Evolutionary conservation across 2,113 vertebrate species (phyloP).

Genomic region (Hydrochoerus hydrochaeris): DNA sequence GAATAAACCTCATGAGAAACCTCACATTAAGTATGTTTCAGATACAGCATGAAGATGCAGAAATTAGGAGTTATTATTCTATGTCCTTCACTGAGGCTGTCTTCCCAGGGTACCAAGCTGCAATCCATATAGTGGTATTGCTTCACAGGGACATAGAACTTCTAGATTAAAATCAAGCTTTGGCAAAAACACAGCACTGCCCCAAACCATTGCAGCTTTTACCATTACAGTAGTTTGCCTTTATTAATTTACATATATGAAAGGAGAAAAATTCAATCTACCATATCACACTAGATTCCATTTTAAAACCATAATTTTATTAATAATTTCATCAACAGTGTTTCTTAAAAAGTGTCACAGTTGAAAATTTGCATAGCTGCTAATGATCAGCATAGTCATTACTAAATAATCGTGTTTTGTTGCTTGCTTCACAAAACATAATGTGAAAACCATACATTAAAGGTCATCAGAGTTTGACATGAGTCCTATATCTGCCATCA

Average conservation of each 20-base stretch:
- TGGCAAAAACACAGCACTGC: neutral
- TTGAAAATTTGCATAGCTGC: neutral
- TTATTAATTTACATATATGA: constrained; percentile 21
- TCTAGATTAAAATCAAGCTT: constrained; percentile 9
- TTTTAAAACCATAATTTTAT: constrained; percentile 23
- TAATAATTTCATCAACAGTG: neutral
- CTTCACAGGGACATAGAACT: neutral
- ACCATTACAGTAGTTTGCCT: neutral
- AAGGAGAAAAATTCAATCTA: neutral
- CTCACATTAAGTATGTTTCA: constrained; percentile 41
- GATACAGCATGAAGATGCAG: constrained; percentile 33
- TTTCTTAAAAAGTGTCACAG: neutral
- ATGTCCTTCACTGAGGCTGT: constrained; percentile 5
- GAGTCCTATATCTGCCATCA: neutral
- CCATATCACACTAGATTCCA: neutral
- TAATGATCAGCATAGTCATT: neutral
- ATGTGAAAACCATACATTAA: neutral
- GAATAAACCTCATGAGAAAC: constrained; percentile 45
- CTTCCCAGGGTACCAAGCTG: neutral
- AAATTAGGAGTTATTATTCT: constrained; percentile 56
- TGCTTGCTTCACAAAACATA: constrained; percentile 2
- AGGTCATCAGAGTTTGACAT: neutral
- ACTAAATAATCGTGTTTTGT: neutral
- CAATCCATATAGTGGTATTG: neutral
- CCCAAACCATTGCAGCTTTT: neutral